Evolutionary conservation across 2,888 invertebrate species (phyloP).

Genomic region (Plagiodera versicolora): DNA sequence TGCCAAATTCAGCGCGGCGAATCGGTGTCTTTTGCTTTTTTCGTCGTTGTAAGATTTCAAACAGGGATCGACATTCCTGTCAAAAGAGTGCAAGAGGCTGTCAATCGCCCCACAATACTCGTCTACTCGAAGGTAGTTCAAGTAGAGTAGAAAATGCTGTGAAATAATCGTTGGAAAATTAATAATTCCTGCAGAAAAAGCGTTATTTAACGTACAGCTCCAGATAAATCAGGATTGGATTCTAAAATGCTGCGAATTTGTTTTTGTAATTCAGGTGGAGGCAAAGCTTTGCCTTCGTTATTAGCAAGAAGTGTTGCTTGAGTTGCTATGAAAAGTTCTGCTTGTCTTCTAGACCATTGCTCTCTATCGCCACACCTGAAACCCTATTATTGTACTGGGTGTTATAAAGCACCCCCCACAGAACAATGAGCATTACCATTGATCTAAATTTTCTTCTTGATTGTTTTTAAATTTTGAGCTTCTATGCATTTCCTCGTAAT

Average conservation of each 20-base stretch:
- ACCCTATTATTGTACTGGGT: too few relatives aligned
- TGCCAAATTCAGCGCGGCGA: conserved; percentile 88
- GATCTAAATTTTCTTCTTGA: conserved; percentile 29
- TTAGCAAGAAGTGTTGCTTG: conserved; percentile 81
- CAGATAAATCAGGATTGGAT: conserved; percentile 78
- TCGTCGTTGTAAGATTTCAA: conserved; percentile 58
- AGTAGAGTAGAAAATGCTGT: conserved; percentile 86
- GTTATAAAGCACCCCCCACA: neutral
- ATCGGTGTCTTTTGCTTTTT: conserved; percentile 72
- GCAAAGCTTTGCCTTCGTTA: conserved; percentile 77
- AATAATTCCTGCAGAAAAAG: neutral
- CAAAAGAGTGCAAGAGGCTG: conserved; percentile 81
- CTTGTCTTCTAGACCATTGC: conserved; percentile 85
- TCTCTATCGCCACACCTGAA: conserved; percentile 59
- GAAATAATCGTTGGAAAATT: neutral
- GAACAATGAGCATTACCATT: conserved; percentile 37
- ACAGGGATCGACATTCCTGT: conserved; percentile 61
- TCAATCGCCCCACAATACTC: conserved; percentile 85
- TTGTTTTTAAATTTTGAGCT: conserved; percentile 23
- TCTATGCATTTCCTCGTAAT: conserved; percentile 56
- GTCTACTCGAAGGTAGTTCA: conserved; percentile 84
- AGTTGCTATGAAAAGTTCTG: conserved; percentile 85
- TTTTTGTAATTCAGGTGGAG: conserved; percentile 75
- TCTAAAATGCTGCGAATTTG: conserved; percentile 72
- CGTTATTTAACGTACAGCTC: conserved; percentile 63